phyloP scores from a whole-genome alignment of 2,113 vertebrate species.

The Dipodomys merriami region DNA sequence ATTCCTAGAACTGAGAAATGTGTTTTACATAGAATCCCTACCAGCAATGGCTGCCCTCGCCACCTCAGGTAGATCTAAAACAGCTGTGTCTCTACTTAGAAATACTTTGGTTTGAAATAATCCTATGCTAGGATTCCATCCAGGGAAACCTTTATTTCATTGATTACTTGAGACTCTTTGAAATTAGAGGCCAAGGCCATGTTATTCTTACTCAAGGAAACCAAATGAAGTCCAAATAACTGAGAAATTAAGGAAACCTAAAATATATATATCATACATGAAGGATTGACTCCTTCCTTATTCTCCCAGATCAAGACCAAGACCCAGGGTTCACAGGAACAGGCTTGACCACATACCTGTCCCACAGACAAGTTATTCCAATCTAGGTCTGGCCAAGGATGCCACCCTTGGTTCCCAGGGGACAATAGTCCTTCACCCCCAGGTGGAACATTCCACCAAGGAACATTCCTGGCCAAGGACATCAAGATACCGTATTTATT shows the following conservation, averaged over 20 bases:
- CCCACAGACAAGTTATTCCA: no score
- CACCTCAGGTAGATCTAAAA: not conserved
- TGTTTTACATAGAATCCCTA: not conserved
- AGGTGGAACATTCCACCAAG: no score
- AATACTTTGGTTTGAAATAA: conserved; percentile 22
- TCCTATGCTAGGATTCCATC: not conserved
- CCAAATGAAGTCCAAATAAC: not conserved
- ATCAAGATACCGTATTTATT: no score
- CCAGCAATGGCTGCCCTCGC: not conserved
- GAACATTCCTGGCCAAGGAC: no score
- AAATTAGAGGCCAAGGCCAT: not conserved
- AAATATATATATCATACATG: not conserved
- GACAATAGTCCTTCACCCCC: no score
- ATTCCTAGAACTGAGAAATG: not conserved
- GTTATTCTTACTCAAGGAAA: not conserved
- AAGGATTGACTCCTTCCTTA: not conserved
- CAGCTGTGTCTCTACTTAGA: not conserved
- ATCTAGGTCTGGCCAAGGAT: no score
- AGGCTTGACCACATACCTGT: no score
- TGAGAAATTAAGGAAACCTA: not conserved
- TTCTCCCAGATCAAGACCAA: no score
- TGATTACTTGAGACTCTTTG: not conserved
- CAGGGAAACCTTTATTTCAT: conserved; percentile 2
- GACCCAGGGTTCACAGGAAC: no score
- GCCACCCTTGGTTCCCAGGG: no score